Evolutionary conservation across 2,113 vertebrate species (phyloP).

Genomic region (Grammomys surdaster): DNA sequence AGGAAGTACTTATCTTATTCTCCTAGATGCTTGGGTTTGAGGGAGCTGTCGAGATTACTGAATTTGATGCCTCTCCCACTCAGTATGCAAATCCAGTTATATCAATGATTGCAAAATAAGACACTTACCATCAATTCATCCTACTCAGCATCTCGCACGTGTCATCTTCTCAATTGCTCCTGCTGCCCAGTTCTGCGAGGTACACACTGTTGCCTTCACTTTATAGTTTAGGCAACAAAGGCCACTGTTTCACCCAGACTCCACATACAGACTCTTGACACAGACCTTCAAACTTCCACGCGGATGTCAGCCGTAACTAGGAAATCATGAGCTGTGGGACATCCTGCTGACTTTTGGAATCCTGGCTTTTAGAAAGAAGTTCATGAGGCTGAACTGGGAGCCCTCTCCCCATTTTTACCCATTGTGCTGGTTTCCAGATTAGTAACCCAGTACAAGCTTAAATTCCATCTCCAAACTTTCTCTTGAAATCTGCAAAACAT

Average conservation of each 20-base stretch:
- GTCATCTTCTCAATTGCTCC: background rate
- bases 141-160: background rate
- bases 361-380: conserved; percentile 12
- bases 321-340: background rate
- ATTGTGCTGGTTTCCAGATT: background rate
- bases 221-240: conserved; percentile 3
- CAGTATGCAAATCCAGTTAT: conserved; percentile 12
- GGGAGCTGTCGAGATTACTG: background rate
- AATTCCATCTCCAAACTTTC: background rate
- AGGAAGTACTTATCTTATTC: background rate
- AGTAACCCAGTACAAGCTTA: background rate
- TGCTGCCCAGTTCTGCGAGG: background rate
- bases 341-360: background rate
- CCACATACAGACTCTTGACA: background rate
- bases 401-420: background rate
- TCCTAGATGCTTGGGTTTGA: background rate
- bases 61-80: background rate
- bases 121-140: conserved; percentile 21
- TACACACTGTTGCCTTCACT: background rate
- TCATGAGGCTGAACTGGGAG: background rate
- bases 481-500: conserved; percentile 36
- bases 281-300: background rate
- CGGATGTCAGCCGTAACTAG: background rate
- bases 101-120: conserved; percentile 59
- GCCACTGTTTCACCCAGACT: background rate